Evolutionary conservation across 2,797 vertebrate genomes (phyloP).

Genomic region (Siniperca scherzeri): DNA sequence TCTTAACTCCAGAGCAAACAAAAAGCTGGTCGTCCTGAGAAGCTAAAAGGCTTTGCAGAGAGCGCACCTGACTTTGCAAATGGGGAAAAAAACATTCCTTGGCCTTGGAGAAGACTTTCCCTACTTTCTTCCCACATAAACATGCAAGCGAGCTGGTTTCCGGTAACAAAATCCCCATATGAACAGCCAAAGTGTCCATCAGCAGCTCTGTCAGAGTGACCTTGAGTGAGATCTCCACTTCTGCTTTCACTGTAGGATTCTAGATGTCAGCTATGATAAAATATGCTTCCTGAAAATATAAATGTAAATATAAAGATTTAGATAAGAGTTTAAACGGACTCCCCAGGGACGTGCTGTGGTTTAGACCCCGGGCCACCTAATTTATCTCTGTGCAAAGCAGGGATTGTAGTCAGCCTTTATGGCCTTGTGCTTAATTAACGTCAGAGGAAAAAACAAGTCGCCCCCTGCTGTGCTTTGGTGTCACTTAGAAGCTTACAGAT

Average conservation of each 20-base stretch:
- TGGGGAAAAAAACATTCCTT: not conserved
- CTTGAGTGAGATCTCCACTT: not conserved
- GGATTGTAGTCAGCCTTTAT: constrained; percentile 22
- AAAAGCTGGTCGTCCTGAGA: not conserved
- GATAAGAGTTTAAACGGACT: constrained; percentile 54
- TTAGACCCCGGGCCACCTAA: constrained; percentile 6
- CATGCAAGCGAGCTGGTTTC: constrained; percentile 13
- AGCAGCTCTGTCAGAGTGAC: constrained; percentile 6
- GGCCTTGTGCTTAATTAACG: constrained; percentile 63
- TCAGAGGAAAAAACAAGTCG: constrained; percentile 38
- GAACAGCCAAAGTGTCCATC: constrained; percentile 3
- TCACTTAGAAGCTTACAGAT: constrained; percentile 60
- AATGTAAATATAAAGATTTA: constrained; percentile 43
- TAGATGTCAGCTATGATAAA: not conserved
- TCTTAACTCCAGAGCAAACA: constrained; percentile 37
- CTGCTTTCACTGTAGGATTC: not conserved
- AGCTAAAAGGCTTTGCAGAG: constrained; percentile 19
- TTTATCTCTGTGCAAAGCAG: constrained; percentile 44
- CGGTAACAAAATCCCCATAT: not conserved
- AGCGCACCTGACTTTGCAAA: constrained; percentile 11
- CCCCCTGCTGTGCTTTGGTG: constrained; percentile 63
- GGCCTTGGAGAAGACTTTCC: not conserved
- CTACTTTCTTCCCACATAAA: not conserved
- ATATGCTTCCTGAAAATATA: not conserved
- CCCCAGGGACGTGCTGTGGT: not conserved